Conservation (phyloP, 2,113 vertebrate genomes). For the Anhinga anhinga region DNA sequence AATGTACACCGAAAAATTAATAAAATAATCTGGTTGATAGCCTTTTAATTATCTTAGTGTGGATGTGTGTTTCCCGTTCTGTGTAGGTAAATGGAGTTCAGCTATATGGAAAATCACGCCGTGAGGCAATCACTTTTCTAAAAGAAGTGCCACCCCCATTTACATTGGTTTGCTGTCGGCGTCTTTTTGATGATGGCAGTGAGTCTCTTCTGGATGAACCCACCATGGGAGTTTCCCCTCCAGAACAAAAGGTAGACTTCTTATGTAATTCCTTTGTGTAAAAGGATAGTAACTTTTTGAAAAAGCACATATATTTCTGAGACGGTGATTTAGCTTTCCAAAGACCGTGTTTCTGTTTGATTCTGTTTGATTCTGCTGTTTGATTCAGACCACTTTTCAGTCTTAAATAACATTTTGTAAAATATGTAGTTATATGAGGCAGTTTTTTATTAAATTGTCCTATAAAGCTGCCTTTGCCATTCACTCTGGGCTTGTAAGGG, state of each 20-base stretch:
- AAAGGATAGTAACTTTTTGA: neutral
- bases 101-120: constrained; percentile 86
- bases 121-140: constrained; percentile 90
- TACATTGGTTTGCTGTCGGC: constrained; percentile 91
- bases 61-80: neutral
- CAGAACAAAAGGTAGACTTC: constrained; percentile 49
- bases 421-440: neutral
- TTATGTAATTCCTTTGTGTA: neutral
- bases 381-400: neutral
- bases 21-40: neutral
- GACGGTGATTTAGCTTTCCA: neutral
- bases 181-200: constrained; percentile 74
- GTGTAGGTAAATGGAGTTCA: constrained; percentile 89
- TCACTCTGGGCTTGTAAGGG: neutral
- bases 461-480: neutral
- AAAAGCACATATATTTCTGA: fast-evolving
- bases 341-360: neutral
- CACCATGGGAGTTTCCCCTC: neutral
- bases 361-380: neutral
- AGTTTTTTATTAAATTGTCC: neutral
- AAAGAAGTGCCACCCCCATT: constrained; percentile 92
- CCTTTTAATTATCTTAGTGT: neutral
- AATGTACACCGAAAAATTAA: fast-evolving
- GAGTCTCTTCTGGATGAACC: constrained; percentile 75
- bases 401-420: neutral